These are phyloP conservation scores for Gymnodraco acuticeps DNA, from an alignment of 2,797 vertebrate species.

Conservation along the genomic window DNA sequence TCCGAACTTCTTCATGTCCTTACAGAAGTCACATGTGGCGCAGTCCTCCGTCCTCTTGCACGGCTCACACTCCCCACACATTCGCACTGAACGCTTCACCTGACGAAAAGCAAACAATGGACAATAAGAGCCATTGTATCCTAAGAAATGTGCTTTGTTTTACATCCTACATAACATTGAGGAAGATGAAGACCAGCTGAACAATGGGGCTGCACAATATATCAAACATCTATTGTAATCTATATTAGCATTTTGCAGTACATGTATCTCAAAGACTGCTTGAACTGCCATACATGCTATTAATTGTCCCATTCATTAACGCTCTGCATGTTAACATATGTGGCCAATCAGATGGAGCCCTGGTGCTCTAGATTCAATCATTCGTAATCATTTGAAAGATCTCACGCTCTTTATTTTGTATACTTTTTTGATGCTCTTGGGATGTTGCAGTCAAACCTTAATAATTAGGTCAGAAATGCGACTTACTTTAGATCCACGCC, in stretches of 20 bases:
- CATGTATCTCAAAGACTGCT: no score
- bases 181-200: neutral
- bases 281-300: no score
- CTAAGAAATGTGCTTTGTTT: neutral
- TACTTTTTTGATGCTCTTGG: neutral
- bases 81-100: slow-evolving; percentile 94
- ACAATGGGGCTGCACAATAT: no score
- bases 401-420: neutral
- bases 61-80: slow-evolving; percentile 96
- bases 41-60: slow-evolving; percentile 94
- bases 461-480: slow-evolving; percentile 2
- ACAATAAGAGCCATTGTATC: neutral
- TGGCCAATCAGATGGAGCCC: no score
- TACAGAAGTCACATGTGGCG: slow-evolving; percentile 95
- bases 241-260: no score
- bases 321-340: no score
- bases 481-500: slow-evolving; percentile 85
- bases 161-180: neutral
- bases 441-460: neutral
- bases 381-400: neutral
- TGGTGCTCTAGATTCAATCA: no score
- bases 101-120: slow-evolving; percentile 50
- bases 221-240: no score
- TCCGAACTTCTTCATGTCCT: slow-evolving; percentile 98
- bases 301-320: no score